Base-by-base conservation (phyloP, 2,797 vertebrate genomes). In the Sebastes matsubarae region DNA sequence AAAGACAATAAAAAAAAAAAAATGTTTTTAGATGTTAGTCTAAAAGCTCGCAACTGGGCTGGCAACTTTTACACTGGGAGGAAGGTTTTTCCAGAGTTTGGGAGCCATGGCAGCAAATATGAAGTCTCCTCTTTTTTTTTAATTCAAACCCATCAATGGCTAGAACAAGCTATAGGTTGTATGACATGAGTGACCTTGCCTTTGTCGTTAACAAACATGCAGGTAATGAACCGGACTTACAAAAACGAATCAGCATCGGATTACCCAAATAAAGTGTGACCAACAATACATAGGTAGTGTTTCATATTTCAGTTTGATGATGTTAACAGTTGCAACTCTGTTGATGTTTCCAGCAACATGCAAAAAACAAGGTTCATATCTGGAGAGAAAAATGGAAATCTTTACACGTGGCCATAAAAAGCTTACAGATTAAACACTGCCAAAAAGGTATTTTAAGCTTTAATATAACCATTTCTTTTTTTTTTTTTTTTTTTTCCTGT, bases 401-500 rank as follows among this genome's bases (percentile, higher is more conserved):
- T 91, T 83, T 87, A 78, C 86, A 88, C 5, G 10, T 73, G 82
- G 83, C 79, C 77, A 89, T 92, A 81, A 89, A 88, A 86, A 89
- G 83, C 89, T 86, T 88, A 87, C 60, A 92, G 87, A 91, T 83
- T 91, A 91, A 88, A 94, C 90, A 90, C 89, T 88, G 88, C 81
- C 83, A 87, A 87, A 92, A 92, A 87, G n/a, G 75, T 90, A 88
- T 93, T 91, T 91, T 80, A 93, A 89, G 88, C 84, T 93, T 93
- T 92, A 88, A 93, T 93, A 90, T 87, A 86, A 88, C 75, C 52
- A 68, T 91, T 83, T 91, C 68, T 85, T 89, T 73, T 84, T 84
- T 72, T 52, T 34, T 46, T 14, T 16, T 38, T 70, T 38, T 79
- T 52, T 79, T 82, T 89, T 80, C 70, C 84, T 87, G 87, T 85